A percentile compares a stretch with the other conserved stretches of the same genome.
phyloP scores from a whole-genome alignment of 2,888 invertebrate genomes.

The Heliothis peltigera region DNA sequence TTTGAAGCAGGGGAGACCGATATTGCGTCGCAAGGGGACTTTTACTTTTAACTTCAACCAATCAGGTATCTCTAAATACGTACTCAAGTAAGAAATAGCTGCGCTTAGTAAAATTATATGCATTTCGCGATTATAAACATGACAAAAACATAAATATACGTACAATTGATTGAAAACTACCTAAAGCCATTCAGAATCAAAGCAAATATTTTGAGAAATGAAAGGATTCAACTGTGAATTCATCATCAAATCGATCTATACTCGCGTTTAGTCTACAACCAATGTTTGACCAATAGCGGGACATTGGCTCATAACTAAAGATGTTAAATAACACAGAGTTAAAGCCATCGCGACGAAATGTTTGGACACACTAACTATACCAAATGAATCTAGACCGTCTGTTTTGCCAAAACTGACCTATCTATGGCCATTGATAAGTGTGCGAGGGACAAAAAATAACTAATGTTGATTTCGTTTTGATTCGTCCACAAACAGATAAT shows the following conservation, averaged over 20 bases:
- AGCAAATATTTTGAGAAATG: too few relatives aligned
- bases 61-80: constrained; percentile 35
- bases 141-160: too few relatives aligned
- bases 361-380: constrained; percentile 27
- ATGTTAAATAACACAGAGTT: constrained; percentile 11
- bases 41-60: constrained; percentile 24
- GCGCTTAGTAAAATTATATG: too few relatives aligned
- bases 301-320: background rate
- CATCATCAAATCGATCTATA: too few relatives aligned
- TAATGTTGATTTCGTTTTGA: constrained; percentile 88
- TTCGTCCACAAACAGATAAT: constrained; percentile 84
- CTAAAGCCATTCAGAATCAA: too few relatives aligned
- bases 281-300: too few relatives aligned
- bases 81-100: constrained; percentile 32
- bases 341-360: constrained; percentile 13
- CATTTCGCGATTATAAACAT: too few relatives aligned
- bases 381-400: constrained; percentile 36
- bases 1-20: constrained; percentile 51
- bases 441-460: constrained; percentile 83
- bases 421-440: constrained; percentile 82
- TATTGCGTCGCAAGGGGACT: constrained; percentile 33
- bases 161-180: too few relatives aligned
- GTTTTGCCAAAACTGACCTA: constrained; percentile 70
- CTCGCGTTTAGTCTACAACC: too few relatives aligned
- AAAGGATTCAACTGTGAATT: too few relatives aligned